Evolutionary conservation across 2,797 vertebrate species (phyloP).

Genomic region (Tamandua tetradactyla): DNA sequence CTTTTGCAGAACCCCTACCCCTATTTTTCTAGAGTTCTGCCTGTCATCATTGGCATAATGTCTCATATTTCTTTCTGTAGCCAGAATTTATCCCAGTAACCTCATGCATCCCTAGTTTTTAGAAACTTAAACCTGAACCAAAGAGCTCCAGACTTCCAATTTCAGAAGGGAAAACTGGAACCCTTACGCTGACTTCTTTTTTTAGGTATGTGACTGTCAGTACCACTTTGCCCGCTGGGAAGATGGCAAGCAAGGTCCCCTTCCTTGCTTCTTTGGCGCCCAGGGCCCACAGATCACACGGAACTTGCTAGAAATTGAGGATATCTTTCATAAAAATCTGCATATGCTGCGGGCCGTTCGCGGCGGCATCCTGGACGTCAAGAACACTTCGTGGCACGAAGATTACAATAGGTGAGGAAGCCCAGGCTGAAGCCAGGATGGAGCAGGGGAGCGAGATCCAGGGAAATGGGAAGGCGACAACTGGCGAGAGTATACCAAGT

Average conservation of each 20-base stretch:
- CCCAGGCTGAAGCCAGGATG: neutral
- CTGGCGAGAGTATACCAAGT: neutral
- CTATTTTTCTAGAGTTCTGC: neutral
- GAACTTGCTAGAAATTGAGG: constrained; percentile 87
- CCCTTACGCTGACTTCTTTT: neutral
- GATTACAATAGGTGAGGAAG: constrained; percentile 86
- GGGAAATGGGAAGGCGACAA: accelerated
- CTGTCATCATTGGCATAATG: neutral
- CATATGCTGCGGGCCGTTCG: constrained; percentile 82
- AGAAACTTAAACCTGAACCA: neutral
- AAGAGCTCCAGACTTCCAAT: neutral
- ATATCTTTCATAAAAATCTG: constrained; percentile 86
- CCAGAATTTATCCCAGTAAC: neutral
- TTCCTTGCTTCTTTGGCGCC: constrained; percentile 86
- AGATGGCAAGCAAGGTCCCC: constrained; percentile 87
- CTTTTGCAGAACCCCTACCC: neutral
- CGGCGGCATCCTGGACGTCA: constrained; percentile 86
- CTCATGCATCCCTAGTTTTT: neutral
- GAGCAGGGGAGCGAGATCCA: neutral
- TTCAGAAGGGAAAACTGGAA: neutral
- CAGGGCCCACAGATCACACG: constrained; percentile 85
- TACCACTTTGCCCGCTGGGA: constrained; percentile 92
- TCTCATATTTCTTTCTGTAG: neutral
- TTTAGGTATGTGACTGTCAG: constrained; percentile 92
- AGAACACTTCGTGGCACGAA: constrained; percentile 89